A percentile compares a stretch with the other conserved stretches of the same genome.
Conservation (phyloP, 2,888 invertebrate genomes). For the Perdita meconis region DNA sequence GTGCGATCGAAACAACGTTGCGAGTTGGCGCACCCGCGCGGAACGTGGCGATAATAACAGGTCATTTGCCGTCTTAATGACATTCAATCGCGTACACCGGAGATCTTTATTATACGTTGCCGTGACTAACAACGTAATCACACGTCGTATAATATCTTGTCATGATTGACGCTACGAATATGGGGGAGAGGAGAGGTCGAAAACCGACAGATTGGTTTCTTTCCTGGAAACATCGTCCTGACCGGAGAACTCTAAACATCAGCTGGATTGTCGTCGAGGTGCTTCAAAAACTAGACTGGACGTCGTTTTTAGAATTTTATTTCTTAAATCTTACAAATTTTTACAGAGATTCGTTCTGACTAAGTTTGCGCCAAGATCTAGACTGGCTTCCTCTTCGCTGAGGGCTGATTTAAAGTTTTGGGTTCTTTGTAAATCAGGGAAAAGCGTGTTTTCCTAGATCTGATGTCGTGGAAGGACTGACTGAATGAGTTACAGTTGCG, state of each 20-base stretch:
- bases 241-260: not conserved
- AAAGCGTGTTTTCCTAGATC: no score
- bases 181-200: not conserved
- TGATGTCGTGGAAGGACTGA: no score
- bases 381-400: no score
- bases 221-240: not conserved
- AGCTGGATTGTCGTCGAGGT: no score
- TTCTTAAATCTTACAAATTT: no score
- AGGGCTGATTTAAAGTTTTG: no score
- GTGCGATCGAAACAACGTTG: not conserved
- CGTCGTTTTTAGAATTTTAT: no score
- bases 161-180: conserved; percentile 32
- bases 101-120: conserved; percentile 63
- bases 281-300: no score
- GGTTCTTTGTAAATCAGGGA: no score
- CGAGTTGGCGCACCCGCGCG: conserved; percentile 53
- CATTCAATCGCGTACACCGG: conserved; percentile 53
- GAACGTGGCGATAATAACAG: conserved; percentile 61
- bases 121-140: conserved; percentile 66
- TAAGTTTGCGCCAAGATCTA: no score
- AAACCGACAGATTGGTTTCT: not conserved
- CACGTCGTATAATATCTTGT: conserved; percentile 50
- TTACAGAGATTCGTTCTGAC: no score
- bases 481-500: no score
- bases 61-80: conserved; percentile 65